Evolutionary conservation across 1,140 invertebrate species (phyloP).

Genomic region (Mamestra configurata): DNA sequence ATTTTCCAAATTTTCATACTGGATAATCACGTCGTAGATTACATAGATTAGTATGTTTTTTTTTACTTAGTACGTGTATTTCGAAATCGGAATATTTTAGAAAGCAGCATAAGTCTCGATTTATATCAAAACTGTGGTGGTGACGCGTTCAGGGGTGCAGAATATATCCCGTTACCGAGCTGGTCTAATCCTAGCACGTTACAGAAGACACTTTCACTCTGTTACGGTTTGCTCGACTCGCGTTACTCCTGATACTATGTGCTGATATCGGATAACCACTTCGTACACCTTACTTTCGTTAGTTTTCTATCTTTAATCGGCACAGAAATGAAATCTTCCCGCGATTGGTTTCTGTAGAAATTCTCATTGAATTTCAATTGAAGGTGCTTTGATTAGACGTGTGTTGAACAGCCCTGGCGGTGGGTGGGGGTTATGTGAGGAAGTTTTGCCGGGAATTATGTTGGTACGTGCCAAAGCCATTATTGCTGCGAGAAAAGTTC

Average conservation of each 20-base stretch:
- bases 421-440: conserved; percentile 74
- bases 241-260: conserved; percentile 25
- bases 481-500: conserved; percentile 88
- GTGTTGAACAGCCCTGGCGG: conserved; percentile 69
- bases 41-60: too few species aligned
- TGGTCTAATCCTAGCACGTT: conserved; percentile 29
- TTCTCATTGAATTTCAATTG: conserved; percentile 20
- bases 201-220: conserved; percentile 38
- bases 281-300: conserved; percentile 50
- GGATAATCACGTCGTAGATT: too few species aligned
- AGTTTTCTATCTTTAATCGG: conserved; percentile 22
- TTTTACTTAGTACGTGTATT: not conserved
- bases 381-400: not conserved
- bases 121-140: not conserved
- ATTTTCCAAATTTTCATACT: too few species aligned
- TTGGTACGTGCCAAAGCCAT: conserved; percentile 89
- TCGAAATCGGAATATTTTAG: not conserved
- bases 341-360: conserved; percentile 21
- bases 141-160: not conserved
- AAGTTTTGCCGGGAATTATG: conserved; percentile 89
- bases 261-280: conserved; percentile 39
- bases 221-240: conserved; percentile 35
- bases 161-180: conserved; percentile 5
- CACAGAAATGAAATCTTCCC: conserved; percentile 9
- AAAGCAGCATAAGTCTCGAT: not conserved